These are phyloP conservation scores for Acrocephalus arundinaceus DNA, from an alignment of 2,113 vertebrate species.

Conservation along the genomic window DNA sequence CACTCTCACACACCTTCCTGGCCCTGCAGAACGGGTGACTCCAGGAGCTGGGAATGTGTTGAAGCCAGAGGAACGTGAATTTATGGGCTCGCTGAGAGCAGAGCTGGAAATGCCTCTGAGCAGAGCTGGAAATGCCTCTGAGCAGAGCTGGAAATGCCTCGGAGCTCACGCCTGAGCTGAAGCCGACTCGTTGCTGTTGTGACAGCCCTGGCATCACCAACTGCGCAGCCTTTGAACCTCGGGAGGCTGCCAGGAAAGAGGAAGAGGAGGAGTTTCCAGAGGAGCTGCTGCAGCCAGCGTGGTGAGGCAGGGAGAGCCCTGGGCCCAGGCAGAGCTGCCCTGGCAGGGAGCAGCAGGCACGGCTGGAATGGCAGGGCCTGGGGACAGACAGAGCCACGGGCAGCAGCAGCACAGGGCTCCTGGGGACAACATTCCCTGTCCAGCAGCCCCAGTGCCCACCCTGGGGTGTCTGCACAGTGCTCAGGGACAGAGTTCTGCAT, in stretches of 20 bases:
- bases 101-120: neutral
- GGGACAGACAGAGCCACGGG: fast-evolving
- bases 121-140: neutral
- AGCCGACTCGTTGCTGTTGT: neutral
- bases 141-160: neutral
- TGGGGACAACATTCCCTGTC: neutral
- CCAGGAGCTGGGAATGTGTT: neutral
- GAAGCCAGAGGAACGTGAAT: neutral
- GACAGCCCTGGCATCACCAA: neutral
- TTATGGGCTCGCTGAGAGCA: neutral
- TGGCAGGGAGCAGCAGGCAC: neutral
- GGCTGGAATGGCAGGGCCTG: neutral
- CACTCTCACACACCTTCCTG: fast-evolving
- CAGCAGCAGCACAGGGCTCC: neutral
- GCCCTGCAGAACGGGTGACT: neutral
- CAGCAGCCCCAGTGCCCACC: neutral
- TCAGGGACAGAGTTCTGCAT: fast-evolving
- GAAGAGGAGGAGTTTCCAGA: neutral
- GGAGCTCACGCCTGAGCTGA: neutral
- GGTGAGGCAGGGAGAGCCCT: neutral
- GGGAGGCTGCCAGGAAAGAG: neutral
- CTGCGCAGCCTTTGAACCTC: neutral
- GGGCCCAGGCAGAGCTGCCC: neutral
- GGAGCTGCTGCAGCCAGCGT: neutral
- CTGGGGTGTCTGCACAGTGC: neutral